A percentile compares a stretch with the other conserved stretches of the same genome.
These are phyloP conservation scores for Latrodectus elegans DNA, from an alignment of 2,888 invertebrate genomes.

Conservation along the genomic window DNA sequence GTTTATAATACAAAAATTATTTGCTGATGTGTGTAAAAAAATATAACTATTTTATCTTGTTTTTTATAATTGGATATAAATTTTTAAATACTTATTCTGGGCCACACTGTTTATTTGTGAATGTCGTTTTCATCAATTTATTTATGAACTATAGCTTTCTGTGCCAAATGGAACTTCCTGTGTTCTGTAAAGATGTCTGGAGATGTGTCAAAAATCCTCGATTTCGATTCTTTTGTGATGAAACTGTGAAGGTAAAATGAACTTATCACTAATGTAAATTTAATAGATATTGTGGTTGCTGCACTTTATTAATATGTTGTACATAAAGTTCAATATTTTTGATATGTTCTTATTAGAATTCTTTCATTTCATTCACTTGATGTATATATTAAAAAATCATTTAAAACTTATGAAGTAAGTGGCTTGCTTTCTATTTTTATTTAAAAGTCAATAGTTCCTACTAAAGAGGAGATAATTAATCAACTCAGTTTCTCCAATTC, in stretches of 20 bases:
- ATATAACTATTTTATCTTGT: neutral
- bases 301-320: too few relatives aligned
- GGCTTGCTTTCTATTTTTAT: neutral
- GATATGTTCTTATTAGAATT: neutral
- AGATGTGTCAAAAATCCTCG: constrained; percentile 62
- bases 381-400: neutral
- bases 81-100: too few relatives aligned
- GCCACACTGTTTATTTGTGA: too few relatives aligned
- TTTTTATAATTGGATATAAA: neutral
- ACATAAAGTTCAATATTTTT: neutral
- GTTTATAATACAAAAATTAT: neutral
- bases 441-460: too few relatives aligned
- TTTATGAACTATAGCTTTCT: constrained; percentile 27
- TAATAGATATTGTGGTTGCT: neutral
- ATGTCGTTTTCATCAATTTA: too few relatives aligned
- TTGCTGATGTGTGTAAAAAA: too few relatives aligned
- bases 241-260: constrained; percentile 51
- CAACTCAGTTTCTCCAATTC: too few relatives aligned
- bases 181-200: constrained; percentile 41
- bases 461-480: too few relatives aligned
- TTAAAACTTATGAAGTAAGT: too few relatives aligned
- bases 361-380: neutral
- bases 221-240: constrained; percentile 57
- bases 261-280: neutral
- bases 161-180: constrained; percentile 48